Base-by-base conservation (phyloP, 2,888 invertebrate genomes). In the Bibio marci region DNA sequence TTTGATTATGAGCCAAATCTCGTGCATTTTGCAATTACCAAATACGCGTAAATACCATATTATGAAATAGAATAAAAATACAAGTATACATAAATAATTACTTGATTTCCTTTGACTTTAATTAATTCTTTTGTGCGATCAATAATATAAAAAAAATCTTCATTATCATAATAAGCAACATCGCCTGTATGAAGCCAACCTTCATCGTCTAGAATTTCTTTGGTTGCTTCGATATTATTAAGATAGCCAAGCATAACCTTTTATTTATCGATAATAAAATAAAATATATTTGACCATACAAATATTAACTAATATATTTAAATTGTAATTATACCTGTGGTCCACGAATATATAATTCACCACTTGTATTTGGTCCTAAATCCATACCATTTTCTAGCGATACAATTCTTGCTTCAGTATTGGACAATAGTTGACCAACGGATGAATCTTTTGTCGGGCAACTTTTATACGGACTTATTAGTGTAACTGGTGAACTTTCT, bases 41-140 rank as follows among this genome's bases (percentile, higher is more conserved):
- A n/a, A n/a, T n/a, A n/a, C n/a, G n/a, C n/a, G n/a, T n/a, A n/a
- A n/a, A n/a, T n/a, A n/a, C n/a, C n/a, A n/a, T n/a, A n/a, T n/a
- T n/a, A n/a, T n/a, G n/a, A n/a, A n/a, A n/a, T n/a, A n/a, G n/a
- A n/a, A n/a, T n/a, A n/a, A n/a, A n/a, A n/a, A n/a, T n/a, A n/a
- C n/a, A n/a, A n/a, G n/a, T n/a, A n/a, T n/a, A n/a, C n/a, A n/a
- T n/a, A n/a, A n/a, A n/a, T n/a, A n/a, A n/a, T 61, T 62, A 83
- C 83, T 71, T 85, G 82, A 54, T 80, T 77, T 45, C 82, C 83
- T 62, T 85, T 82, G 43, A 81, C 81, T 65, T 86, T 86, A 53
- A 86, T 85, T 41, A 85, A 70, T 55, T 83, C 82, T 56, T 83
- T 83, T 41, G 76, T 75, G 46, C 85, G 65, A 55, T 82, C 83